Base-by-base conservation (phyloP, 1,140 invertebrate species). In the Drosophila lacertosa region DNA sequence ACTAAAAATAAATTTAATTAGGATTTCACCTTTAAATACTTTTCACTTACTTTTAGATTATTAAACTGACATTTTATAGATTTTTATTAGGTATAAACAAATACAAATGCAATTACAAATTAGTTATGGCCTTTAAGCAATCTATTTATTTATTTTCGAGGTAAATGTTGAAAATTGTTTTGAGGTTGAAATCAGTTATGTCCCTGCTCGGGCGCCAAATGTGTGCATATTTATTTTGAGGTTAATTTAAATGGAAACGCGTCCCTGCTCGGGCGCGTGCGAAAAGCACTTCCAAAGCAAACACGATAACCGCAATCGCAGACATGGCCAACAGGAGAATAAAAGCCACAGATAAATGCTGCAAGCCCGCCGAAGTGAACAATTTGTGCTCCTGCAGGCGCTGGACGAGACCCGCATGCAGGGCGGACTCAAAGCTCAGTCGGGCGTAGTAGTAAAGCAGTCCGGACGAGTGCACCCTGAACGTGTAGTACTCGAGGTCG, bases 401-500 rank as follows among this genome's bases (percentile, higher is more conserved):
- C 5, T 72, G 45, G 1, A 90, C 89, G 9, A 90, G 26, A 0
- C 83, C 74, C 1, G 83, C 84, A 39, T 79, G 73, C 0, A 75
- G 20, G 0, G 89, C 89, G 24, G 73, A 63, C 18, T 60, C 70
- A n/a, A 90, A 90, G 13, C 81, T 74, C 22, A 68, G 86, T 4
- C 73, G 45, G 4, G 76, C 81, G 15, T 90, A 90, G n/a, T 77
- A 84, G 16, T 74, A 66, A 1, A 86, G 53, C 24, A 90, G 22
- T 0, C 89, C 89, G 0, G 67, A 86, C 1, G 77, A 89, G 6
- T 90, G 86, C 7, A 83, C 69, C 1, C 82, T 59, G 29, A 88
- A 82, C 0, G 76, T 89, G 6, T 71, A 89, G 33, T 88, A 77
- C 42, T 88, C 81, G 3, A 89, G 57, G 18, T 86, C 76, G 6